These are phyloP conservation scores for Cephalophus harveyi DNA, from an alignment of 2,113 vertebrate species.

Conservation along the genomic window DNA sequence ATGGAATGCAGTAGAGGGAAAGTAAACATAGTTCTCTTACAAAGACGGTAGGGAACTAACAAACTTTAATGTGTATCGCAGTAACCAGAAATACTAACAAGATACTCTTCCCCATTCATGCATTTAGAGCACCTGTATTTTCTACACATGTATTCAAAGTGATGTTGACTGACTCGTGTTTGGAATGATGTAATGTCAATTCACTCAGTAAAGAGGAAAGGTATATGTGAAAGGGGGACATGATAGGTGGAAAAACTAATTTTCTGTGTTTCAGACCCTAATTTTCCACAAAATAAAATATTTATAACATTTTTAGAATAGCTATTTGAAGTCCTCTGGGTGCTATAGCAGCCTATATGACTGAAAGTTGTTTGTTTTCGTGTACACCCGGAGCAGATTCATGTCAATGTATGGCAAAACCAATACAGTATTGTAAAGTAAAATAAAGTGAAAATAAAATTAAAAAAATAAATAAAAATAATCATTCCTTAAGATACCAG, in stretches of 20 bases:
- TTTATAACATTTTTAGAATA: not conserved
- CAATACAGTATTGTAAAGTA: too few relatives aligned
- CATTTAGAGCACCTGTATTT: not conserved
- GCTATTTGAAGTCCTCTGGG: not conserved
- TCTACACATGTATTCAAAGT: not conserved
- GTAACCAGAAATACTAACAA: not conserved
- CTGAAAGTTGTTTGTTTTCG: not conserved
- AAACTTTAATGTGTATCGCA: not conserved
- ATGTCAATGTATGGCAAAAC: too few relatives aligned
- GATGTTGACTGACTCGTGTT: not conserved
- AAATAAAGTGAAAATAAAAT: too few relatives aligned
- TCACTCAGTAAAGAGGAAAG: not conserved
- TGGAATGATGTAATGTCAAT: not conserved
- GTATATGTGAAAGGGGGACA: not conserved
- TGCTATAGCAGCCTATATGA: not conserved
- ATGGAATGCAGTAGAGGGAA: not conserved
- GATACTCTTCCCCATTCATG: not conserved
- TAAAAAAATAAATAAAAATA: too few relatives aligned
- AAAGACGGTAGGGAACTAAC: not conserved
- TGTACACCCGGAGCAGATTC: too few relatives aligned
- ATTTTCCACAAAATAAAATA: not conserved
- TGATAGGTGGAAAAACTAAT: not conserved
- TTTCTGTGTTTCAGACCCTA: not conserved
- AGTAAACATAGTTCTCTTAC: not conserved
- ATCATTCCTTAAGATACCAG: not conserved